Conservation (phyloP, 35 echinoderm and acorn worm genomes). For the Holothuria glaberrima region DNA sequence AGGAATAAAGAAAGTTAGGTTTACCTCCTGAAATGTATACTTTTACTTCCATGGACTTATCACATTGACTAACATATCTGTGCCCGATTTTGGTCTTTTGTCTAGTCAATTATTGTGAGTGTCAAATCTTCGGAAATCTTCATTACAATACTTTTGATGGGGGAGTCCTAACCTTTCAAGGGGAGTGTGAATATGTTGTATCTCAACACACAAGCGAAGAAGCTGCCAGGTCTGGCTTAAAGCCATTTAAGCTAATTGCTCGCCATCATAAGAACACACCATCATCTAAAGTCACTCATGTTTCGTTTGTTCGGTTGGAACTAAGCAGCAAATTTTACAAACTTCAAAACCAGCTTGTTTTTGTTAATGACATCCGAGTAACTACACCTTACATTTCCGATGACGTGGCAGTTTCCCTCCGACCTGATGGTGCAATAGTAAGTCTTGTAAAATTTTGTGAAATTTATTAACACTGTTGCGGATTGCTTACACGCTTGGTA, state of each 20-base stretch:
- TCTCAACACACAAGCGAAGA: not conserved
- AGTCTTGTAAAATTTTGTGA: not conserved
- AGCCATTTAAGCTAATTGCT: not conserved
- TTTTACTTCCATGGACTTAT: no score
- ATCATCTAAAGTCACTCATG: not conserved
- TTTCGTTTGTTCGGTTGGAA: not conserved
- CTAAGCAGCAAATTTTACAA: not conserved
- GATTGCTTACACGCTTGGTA: not conserved
- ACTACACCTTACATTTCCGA: not conserved
- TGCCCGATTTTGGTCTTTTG: no score
- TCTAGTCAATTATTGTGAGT: not conserved
- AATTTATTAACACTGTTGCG: not conserved
- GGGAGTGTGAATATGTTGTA: slow-evolving; percentile 35
- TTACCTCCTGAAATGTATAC: no score
- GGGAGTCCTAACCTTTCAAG: slow-evolving; percentile 10
- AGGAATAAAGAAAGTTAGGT: no score
- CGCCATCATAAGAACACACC: slow-evolving; percentile 4
- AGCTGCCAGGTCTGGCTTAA: not conserved
- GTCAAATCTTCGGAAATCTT: not conserved
- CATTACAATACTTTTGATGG: slow-evolving; percentile 28
- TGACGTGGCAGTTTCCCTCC: not conserved
- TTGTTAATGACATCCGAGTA: not conserved
- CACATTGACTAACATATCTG: no score
- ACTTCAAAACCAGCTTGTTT: not conserved
- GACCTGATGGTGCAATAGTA: not conserved